A percentile compares a stretch with the other conserved stretches of the same genome.
phyloP scores from a whole-genome alignment of 1,140 invertebrate genomes.

The Calycopis cecrops region DNA sequence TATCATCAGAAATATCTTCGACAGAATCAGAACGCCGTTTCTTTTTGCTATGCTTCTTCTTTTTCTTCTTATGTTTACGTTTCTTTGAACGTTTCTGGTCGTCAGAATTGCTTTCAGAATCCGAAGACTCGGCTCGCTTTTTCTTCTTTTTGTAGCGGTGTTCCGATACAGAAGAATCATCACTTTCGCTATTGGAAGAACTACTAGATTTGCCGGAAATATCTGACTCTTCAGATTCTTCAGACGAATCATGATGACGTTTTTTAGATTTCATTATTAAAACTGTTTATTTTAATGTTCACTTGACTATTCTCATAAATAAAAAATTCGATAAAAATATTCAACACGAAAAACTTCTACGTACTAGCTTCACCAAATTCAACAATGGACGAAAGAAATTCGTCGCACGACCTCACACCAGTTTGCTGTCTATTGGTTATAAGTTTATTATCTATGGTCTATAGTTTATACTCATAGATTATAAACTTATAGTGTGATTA shows the following conservation, averaged over 20 bases:
- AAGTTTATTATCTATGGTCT: too few relatives aligned
- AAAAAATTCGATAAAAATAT: not conserved
- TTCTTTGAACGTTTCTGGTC: conserved; percentile 61
- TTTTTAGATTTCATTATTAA: conserved; percentile 60
- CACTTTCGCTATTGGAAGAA: conserved; percentile 61
- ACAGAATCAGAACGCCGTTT: conserved; percentile 50
- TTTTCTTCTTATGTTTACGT: conserved; percentile 72
- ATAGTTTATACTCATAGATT: too few relatives aligned
- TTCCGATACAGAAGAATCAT: conserved; percentile 54
- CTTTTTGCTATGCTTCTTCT: conserved; percentile 69
- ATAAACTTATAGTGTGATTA: too few relatives aligned
- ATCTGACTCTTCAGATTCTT: conserved; percentile 58
- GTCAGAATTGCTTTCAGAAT: conserved; percentile 59
- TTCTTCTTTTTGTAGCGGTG: conserved; percentile 66
- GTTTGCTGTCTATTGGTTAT: too few relatives aligned
- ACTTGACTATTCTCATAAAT: not conserved
- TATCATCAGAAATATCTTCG: conserved; percentile 41
- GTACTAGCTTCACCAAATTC: not conserved
- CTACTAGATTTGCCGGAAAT: conserved; percentile 52
- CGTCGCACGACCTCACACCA: too few relatives aligned
- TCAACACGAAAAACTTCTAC: not conserved
- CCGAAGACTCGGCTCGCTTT: conserved; percentile 58
- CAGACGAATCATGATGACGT: conserved; percentile 56
- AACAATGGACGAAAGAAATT: not conserved
- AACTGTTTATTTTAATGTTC: not conserved